Percentiles rank a stretch among this genome's conserved stretches.
These are phyloP conservation scores for Cydia strobilella DNA, from an alignment of 1,140 invertebrate species.

Conservation along the genomic window DNA sequence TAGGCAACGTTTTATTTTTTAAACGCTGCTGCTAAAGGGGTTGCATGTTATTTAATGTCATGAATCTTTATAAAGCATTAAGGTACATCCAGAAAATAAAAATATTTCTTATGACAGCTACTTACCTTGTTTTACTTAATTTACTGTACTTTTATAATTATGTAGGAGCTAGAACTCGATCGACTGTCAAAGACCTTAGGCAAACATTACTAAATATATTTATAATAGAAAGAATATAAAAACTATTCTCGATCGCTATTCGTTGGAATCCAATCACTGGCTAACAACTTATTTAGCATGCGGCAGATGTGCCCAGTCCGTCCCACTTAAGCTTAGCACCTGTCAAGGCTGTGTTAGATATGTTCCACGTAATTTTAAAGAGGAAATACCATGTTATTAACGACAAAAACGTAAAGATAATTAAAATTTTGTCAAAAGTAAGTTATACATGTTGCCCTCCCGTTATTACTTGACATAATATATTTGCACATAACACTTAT, in stretches of 20 bases:
- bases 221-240: too few relatives aligned
- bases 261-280: too few relatives aligned
- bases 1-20: neutral
- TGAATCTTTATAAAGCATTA: neutral
- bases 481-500: conserved; percentile 13
- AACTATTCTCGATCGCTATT: too few relatives aligned
- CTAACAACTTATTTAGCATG: neutral
- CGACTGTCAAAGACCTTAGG: too few relatives aligned
- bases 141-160: too few relatives aligned
- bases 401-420: neutral
- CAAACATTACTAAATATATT: too few relatives aligned
- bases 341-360: neutral
- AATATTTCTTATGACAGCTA: too few relatives aligned
- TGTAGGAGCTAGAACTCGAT: too few relatives aligned
- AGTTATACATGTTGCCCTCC: too few relatives aligned
- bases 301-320: neutral
- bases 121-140: too few relatives aligned
- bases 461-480: neutral
- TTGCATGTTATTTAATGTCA: conserved; percentile 3
- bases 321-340: neutral
- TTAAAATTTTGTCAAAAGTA: too few relatives aligned
- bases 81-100: neutral
- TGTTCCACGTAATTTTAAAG: neutral
- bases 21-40: neutral
- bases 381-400: neutral